Evolutionary conservation across 2,888 invertebrate genomes (phyloP), one percentile per base, ranked within the genome.

Genomic region (Chymomyza procnemis): DNA sequence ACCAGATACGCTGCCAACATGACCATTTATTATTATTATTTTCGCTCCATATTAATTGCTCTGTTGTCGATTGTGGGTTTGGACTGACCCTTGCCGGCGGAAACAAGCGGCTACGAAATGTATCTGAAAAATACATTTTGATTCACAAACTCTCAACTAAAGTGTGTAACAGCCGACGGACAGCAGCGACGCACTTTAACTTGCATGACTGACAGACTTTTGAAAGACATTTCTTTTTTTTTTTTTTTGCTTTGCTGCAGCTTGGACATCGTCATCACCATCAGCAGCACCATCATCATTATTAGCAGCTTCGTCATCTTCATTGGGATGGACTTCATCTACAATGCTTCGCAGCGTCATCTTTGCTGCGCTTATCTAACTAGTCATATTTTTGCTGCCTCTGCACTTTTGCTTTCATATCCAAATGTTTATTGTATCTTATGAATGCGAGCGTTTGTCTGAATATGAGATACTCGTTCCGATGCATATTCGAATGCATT

Each of bases 31-130:
- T 71, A 69, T 73, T 70, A 69, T 72, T 72, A 61, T 64, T 74
- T 77, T 78, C 67, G 41, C 61, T 62, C 57, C 34, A 41, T 14
- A 72, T 76, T 72, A 82, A 80, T 80, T 82, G 78, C 69, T 59
- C 66, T 69, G 61, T 46, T 62, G 34, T 41, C 34, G 34, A 41
- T 41, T 41, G 34, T 12, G 58, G 58, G 59, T 67, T 69, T 65
- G 34, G 12, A 41, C 34, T 41, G 34, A 12, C 34, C 12, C 34
- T 41, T 41, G 34, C 12, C 34, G 26, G 71, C 75, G 80, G 75
- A 78, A 80, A 70, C 67, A 59, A 71, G 72, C 67, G 1, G 34
- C 0, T 41, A 12, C 34, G 34, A 41, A 9, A 41, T 41, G 3
- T 26, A 41, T 41, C 34, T 66, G 66, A 50, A 64, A 41, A 12